Evolutionary conservation across 2,113 vertebrate genomes (phyloP).

Genomic region (Narcine bancroftii): DNA sequence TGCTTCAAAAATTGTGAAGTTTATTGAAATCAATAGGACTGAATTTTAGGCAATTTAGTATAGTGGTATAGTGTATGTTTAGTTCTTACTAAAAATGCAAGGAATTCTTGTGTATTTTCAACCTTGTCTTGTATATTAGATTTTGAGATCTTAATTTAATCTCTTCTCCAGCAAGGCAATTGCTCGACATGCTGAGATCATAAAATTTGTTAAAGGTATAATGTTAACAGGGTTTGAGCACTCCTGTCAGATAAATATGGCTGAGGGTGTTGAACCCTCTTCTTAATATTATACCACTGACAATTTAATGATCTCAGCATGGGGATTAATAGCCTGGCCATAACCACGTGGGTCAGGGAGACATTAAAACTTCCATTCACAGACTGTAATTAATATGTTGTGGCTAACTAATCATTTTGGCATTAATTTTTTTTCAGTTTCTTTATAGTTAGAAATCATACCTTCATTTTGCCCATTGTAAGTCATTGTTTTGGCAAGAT

Average conservation of each 20-base stretch:
- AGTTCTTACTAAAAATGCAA: neutral
- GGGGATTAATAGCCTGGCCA: neutral
- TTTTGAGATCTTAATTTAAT: neutral
- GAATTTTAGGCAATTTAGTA: no score
- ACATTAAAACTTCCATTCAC: neutral
- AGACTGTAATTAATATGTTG: neutral
- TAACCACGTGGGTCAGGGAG: no score
- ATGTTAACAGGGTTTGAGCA: neutral
- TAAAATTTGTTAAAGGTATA: neutral
- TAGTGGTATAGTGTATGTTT: neutral
- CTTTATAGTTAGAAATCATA: neutral
- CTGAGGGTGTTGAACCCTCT: no score
- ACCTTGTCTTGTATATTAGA: neutral
- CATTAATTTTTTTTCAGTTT: slow-evolving; percentile 5
- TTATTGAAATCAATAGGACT: no score
- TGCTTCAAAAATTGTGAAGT: no score
- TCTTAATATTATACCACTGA: no score
- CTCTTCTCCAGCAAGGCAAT: neutral
- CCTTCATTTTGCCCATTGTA: neutral
- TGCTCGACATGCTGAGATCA: neutral
- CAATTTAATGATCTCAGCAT: no score
- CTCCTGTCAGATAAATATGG: neutral
- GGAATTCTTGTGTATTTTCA: neutral
- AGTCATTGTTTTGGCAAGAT: neutral
- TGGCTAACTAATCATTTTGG: neutral